phyloP scores from a whole-genome alignment of 2,113 vertebrate genomes.

The Halcyon senegalensis region DNA sequence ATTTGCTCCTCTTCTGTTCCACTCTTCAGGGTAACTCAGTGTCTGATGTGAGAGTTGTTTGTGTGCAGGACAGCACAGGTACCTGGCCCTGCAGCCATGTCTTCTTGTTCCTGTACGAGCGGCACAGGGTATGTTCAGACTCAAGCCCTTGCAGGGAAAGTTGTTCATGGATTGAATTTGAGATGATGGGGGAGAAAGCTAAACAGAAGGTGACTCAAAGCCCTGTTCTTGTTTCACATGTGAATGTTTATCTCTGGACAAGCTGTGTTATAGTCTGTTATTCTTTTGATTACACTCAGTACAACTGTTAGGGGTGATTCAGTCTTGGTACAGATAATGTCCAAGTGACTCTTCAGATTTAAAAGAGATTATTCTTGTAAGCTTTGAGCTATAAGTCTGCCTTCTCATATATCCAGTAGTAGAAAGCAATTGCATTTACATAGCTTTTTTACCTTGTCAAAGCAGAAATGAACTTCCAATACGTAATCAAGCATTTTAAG shows the following conservation, averaged over 20 bases:
- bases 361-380: background rate
- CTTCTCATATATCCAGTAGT: background rate
- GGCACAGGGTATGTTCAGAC: background rate
- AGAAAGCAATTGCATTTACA: background rate
- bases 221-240: background rate
- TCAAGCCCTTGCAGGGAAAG: background rate
- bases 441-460: background rate
- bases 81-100: background rate
- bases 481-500: background rate
- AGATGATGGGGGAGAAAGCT: background rate
- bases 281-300: conserved; percentile 38
- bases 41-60: background rate
- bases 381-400: background rate
- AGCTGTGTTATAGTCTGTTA: background rate
- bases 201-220: conserved; percentile 5
- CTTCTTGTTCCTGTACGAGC: background rate
- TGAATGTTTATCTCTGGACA: background rate
- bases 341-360: conserved; percentile 58
- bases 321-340: conserved; percentile 44
- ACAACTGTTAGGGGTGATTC: conserved; percentile 70
- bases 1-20: background rate
- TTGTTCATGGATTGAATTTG: background rate
- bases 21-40: background rate
- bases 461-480: background rate
- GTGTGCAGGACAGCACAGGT: background rate